Evolutionary conservation across 1,140 invertebrate species (phyloP).

Genomic region (Drosophila littoralis): DNA sequence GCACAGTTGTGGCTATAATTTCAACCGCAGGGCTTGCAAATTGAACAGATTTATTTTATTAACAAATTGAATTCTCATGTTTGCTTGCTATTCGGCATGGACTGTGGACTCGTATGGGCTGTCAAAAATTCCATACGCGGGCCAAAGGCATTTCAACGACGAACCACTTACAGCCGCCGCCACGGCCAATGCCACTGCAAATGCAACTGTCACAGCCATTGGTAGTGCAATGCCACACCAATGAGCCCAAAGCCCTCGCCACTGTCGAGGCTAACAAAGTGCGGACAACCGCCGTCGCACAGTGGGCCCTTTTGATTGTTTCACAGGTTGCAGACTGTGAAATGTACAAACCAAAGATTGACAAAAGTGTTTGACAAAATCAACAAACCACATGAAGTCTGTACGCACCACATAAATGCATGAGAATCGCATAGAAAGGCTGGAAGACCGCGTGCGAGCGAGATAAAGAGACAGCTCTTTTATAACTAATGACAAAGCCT

Average conservation of each 20-base stretch:
- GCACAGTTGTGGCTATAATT: no score
- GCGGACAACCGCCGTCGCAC: constrained; percentile 33
- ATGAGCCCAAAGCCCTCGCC: constrained; percentile 47
- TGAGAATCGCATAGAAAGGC: no score
- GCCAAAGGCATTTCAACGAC: constrained; percentile 41
- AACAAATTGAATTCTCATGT: constrained; percentile 73
- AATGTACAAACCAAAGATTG: no score
- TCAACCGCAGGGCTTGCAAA: not conserved
- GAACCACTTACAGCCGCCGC: constrained; percentile 36
- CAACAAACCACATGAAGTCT: no score
- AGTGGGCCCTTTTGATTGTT: not conserved
- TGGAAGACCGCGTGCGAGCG: no score
- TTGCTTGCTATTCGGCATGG: constrained; percentile 32
- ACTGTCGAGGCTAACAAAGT: constrained; percentile 65
- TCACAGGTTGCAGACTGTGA: no score
- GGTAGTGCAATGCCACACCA: constrained; percentile 39
- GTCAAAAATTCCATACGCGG: constrained; percentile 33
- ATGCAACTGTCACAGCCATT: constrained; percentile 27
- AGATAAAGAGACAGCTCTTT: no score
- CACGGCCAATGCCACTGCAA: not conserved
- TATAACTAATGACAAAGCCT: no score
- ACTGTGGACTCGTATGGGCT: constrained; percentile 16
- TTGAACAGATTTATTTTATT: constrained; percentile 43
- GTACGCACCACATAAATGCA: no score
- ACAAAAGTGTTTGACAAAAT: no score